A percentile compares a stretch with the other conserved stretches of the same genome.
These are phyloP conservation scores for Smittia aterrima DNA, from an alignment of 2,888 invertebrate genomes.

Conservation along the genomic window DNA sequence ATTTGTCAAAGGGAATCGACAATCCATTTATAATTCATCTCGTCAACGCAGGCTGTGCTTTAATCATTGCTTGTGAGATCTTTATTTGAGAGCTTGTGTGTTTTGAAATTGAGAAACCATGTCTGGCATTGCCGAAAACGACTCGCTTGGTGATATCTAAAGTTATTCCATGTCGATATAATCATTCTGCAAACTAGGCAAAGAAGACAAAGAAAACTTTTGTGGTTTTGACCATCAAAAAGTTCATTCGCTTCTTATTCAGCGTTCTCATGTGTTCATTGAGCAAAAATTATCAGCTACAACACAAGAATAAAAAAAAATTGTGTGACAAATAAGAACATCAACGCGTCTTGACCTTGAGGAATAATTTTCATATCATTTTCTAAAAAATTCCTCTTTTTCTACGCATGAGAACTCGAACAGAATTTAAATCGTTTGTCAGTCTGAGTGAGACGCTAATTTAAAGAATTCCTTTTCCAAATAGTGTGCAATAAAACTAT, in stretches of 20 bases:
- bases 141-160: neutral
- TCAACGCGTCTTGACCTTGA: neutral
- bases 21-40: slow-evolving; percentile 1
- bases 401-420: neutral
- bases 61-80: neutral
- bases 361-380: slow-evolving; percentile 30
- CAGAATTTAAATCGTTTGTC: neutral
- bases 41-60: neutral
- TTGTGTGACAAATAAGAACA: neutral
- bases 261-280: neutral
- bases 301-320: neutral
- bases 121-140: neutral
- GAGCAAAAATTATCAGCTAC: neutral
- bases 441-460: neutral
- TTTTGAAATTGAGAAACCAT: neutral
- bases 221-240: slow-evolving; percentile 14
- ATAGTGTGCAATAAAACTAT: too few relatives aligned
- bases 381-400: neutral
- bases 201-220: neutral
- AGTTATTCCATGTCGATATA: neutral
- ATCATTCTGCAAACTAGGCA: neutral
- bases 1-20: neutral
- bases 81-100: neutral
- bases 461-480: too few relatives aligned
- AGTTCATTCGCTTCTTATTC: slow-evolving; percentile 34